Conservation (phyloP, 1,140 invertebrate genomes). For the Nilaparvata lugens region DNA sequence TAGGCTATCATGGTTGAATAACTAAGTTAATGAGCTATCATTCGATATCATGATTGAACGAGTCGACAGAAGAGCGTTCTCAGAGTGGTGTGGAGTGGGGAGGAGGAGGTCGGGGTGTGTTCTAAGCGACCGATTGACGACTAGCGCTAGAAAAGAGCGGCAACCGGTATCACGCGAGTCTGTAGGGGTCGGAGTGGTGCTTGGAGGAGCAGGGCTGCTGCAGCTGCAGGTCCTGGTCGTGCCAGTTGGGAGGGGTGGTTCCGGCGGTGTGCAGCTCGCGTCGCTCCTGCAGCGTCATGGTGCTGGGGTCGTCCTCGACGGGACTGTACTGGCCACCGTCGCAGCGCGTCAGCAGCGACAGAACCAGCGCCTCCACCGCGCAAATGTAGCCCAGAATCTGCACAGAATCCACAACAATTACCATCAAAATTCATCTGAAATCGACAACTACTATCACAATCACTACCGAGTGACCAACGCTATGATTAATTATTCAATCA, state of each 20-base stretch:
- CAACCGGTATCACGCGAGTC: constrained; percentile 31
- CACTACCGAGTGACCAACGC: no score
- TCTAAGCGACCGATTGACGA: neutral
- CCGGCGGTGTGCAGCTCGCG: constrained; percentile 20
- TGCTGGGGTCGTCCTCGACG: constrained; percentile 39
- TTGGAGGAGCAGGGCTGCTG: constrained; percentile 50
- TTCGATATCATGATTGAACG: neutral
- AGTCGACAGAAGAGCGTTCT: neutral
- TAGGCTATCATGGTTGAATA: no score
- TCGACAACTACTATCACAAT: constrained; percentile 13
- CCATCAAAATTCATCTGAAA: no score
- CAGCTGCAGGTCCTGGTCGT: constrained; percentile 36
- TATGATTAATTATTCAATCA: no score
- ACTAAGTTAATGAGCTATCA: no score
- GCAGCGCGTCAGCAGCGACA: constrained; percentile 38
- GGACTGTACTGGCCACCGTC: constrained; percentile 38
- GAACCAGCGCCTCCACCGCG: constrained; percentile 37
- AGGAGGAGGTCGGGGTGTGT: no score
- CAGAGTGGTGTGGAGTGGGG: neutral
- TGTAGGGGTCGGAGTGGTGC: constrained; percentile 41
- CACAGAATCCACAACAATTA: constrained; percentile 16
- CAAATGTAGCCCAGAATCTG: constrained; percentile 41
- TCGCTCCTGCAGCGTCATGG: constrained; percentile 37
- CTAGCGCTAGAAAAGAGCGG: neutral
- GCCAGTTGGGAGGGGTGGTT: constrained; percentile 22